Evolutionary conservation across 2,888 invertebrate genomes (phyloP).

Genomic region (Acleris cristana): DNA sequence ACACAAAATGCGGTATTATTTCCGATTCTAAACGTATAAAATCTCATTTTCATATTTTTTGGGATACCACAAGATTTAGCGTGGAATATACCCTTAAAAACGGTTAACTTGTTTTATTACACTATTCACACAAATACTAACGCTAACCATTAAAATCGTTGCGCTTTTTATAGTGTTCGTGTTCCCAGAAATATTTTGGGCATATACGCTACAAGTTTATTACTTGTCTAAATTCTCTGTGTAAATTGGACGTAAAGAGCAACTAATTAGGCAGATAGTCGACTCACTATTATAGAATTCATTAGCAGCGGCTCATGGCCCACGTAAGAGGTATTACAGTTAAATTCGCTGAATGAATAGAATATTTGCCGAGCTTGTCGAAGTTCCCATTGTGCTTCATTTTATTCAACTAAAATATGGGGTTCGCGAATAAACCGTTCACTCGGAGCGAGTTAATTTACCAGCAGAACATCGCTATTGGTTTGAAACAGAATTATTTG

Average conservation of each 20-base stretch:
- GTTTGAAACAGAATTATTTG: constrained; percentile 60
- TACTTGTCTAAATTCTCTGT: constrained; percentile 52
- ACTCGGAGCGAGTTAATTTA: neutral
- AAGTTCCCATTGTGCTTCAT: constrained; percentile 31
- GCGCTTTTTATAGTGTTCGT: too few relatives aligned
- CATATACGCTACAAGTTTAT: constrained; percentile 39
- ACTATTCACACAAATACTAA: too few relatives aligned
- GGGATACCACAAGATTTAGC: too few relatives aligned
- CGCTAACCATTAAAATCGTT: too few relatives aligned
- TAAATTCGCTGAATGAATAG: constrained; percentile 52
- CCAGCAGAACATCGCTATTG: constrained; percentile 44
- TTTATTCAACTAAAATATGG: constrained; percentile 24
- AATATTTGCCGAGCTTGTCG: constrained; percentile 39
- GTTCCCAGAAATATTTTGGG: too few relatives aligned
- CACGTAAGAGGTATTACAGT: constrained; percentile 54
- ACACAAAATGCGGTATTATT: too few relatives aligned
- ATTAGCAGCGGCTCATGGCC: constrained; percentile 59
- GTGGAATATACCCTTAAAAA: too few relatives aligned
- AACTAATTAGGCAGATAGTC: constrained; percentile 69
- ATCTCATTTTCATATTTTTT: too few relatives aligned
- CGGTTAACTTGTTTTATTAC: too few relatives aligned
- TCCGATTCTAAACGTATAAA: too few relatives aligned
- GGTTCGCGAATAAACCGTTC: constrained; percentile 20
- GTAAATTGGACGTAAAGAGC: constrained; percentile 67
- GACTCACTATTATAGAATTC: constrained; percentile 69